Conservation (phyloP, 64 coral and sea anemone species). For the Actinia tenebrosa region DNA sequence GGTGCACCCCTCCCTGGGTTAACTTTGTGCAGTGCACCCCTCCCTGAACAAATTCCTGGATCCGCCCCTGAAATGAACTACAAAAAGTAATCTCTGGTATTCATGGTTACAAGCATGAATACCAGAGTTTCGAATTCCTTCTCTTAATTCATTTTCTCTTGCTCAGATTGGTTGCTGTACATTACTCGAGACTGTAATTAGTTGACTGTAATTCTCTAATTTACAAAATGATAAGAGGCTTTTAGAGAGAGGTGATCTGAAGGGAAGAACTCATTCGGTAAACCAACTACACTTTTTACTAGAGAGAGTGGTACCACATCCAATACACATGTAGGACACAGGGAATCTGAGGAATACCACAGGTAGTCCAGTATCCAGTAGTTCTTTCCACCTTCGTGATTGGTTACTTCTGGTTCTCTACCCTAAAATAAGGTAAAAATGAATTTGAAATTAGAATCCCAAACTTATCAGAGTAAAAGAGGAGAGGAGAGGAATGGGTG, state of each 20-base stretch:
- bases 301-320: slow-evolving; percentile 37
- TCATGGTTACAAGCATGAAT: too few species aligned
- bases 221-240: slow-evolving; percentile 9
- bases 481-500: too few species aligned
- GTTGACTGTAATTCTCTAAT: background rate
- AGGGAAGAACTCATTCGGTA: slow-evolving; percentile 57
- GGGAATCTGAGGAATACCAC: slow-evolving; percentile 50
- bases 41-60: too few species aligned
- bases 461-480: too few species aligned
- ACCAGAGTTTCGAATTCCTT: too few species aligned
- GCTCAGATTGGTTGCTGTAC: too few species aligned
- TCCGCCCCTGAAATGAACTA: too few species aligned
- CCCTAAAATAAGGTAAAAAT: slow-evolving; percentile 20
- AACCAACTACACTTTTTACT: slow-evolving; percentile 7
- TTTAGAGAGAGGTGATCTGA: slow-evolving; percentile 81
- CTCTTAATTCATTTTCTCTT: too few species aligned
- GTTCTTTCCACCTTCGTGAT: slow-evolving; percentile 29
- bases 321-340: slow-evolving; percentile 36
- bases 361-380: slow-evolving; percentile 66
- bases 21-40: too few species aligned
- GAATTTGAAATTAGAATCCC: background rate
- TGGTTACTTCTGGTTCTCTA: slow-evolving; percentile 50
- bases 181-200: too few species aligned
- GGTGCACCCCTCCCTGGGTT: too few species aligned
- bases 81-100: too few species aligned